Base-by-base conservation (phyloP, 2,113 vertebrate genomes). In the Salvelinus alpinus region DNA sequence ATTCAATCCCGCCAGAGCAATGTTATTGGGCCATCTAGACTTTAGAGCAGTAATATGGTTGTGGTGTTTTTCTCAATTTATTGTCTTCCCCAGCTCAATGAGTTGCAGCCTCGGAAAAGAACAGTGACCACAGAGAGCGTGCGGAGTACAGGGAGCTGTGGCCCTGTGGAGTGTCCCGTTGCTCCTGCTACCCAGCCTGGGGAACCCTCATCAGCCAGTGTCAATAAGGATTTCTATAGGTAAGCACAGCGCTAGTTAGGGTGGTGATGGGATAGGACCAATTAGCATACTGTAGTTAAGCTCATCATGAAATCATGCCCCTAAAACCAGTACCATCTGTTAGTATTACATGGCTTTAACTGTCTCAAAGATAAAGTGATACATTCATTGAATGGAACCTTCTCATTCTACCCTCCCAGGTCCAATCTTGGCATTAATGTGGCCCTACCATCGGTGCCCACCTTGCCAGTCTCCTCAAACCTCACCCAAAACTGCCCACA, bases 401-500 rank as follows among this genome's bases (percentile, higher is more conserved):
- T 70, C 44, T 70, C 44, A 13, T 48, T 73, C 11, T 64, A 4
- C 75, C 64, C 14, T 0, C 67, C 59, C 80, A 94, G 92, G 59
- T 80, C 88, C 76, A 85, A 71, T 71, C 59, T 81, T 1, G 92
- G 93, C 67, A 91, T 94, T 44, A 92, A 92, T 0, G 94, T 94
- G 64, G 80, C 92, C 51, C 88, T 87, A 0, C 93, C 94, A 5
- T 90, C 90, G 11, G 87, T 94, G 25, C 94, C 93, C 27, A 70
- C 84, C 29, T 54, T 80, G 64, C 59, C 22, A 14, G 67, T 71
- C 1, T 3, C n/a, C 71, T 22, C 84, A 62, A 62, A 66, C 48
- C 31, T 70, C 29, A 59, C 44, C 22, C 64, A 48, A 18, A 60
- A 79, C 64, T 72, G 0, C 64, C 77, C 80, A 5, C 85, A 80